Base-by-base conservation (phyloP, 2,888 invertebrate genomes). In the Podabrus alpinus region DNA sequence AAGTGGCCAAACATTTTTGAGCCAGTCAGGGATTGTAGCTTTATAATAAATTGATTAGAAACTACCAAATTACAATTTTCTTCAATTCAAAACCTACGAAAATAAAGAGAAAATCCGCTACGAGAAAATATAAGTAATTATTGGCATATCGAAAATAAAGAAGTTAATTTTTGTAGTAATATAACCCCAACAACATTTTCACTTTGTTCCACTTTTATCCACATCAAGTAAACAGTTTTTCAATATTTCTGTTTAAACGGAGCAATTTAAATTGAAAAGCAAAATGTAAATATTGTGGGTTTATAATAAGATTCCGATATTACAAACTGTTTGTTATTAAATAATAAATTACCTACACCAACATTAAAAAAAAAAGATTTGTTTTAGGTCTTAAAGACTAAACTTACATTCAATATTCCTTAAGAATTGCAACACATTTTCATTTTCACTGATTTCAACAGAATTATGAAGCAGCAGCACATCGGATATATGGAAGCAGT, bases 381-480 rank as follows among this genome's bases (percentile, higher is more conserved):
- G 7, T 21, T 21, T 21, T 21, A 21, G 3, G 7, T 21, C 1
- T 2, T 45, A n/a, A 45, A 45, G 11, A 45, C n/a, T 45, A 45
- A 29, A 45, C n/a, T 45, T 45, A n/a, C 29, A n/a, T n/a, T 45
- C n/a, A 45, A 45, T 45, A 45, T n/a, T n/a, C 13, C n/a, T 45
- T n/a, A 68, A 72, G 72, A 70, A 69, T 66, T 70, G 68, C 67
- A 60, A 69, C 66, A 72, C 64, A 71, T 64, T 72, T 68, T 75
- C 72, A 67, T 69, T 69, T 70, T 62, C 45, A 71, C 72, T 15
- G 77, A 74, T 67, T 74, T 66, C 62, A 60, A 69, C 72, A 29
- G 77, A 74, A 77, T 77, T 72, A 69, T 69, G 66, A 73, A 74
- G 74, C 72, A 74, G 61, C 71, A 69, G 69, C 72, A 19, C 45